Percentiles rank a stretch among this genome's conserved stretches.
Evolutionary conservation across 2,888 invertebrate species (phyloP).

Genomic region (Aromia moschata): DNA sequence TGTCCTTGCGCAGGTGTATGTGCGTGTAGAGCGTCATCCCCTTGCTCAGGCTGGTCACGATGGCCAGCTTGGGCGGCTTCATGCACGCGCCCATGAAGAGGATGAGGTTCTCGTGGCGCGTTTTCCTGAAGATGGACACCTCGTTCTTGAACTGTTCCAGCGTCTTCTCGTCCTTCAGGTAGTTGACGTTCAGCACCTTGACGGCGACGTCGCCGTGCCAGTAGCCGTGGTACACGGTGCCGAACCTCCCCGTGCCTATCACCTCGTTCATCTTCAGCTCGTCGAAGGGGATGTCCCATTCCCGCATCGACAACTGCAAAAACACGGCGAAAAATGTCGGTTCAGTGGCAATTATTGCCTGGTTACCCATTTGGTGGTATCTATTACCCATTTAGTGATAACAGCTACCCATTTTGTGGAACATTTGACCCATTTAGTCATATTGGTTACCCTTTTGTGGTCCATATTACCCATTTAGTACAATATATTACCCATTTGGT

Average conservation of each 20-base stretch:
- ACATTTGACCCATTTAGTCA: too few relatives aligned
- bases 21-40: slow-evolving; percentile 94
- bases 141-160: slow-evolving; percentile 95
- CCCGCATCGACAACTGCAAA: slow-evolving; percentile 83
- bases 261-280: slow-evolving; percentile 87
- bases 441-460: too few relatives aligned
- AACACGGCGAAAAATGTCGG: not conserved
- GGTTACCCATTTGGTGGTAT: too few relatives aligned
- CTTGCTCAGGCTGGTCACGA: slow-evolving; percentile 96
- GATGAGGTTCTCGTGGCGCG: slow-evolving; percentile 97
- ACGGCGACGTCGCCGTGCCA: slow-evolving; percentile 99
- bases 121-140: slow-evolving; percentile 95
- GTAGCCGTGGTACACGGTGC: slow-evolving; percentile 91
- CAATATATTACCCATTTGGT: too few relatives aligned
- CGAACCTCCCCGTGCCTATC: slow-evolving; percentile 93
- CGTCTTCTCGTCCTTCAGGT: slow-evolving; percentile 86
- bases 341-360: not conserved
- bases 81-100: slow-evolving; percentile 99
- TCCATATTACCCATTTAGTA: too few relatives aligned
- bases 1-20: slow-evolving; percentile 90
- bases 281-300: slow-evolving; percentile 99
- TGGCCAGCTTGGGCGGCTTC: slow-evolving; percentile 95
- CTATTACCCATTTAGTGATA: too few relatives aligned
- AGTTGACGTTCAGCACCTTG: slow-evolving; percentile 92
- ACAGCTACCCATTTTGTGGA: too few relatives aligned